These are phyloP conservation scores for Eubucco bourcierii DNA, from an alignment of 2,113 vertebrate genomes.

Conservation along the genomic window DNA sequence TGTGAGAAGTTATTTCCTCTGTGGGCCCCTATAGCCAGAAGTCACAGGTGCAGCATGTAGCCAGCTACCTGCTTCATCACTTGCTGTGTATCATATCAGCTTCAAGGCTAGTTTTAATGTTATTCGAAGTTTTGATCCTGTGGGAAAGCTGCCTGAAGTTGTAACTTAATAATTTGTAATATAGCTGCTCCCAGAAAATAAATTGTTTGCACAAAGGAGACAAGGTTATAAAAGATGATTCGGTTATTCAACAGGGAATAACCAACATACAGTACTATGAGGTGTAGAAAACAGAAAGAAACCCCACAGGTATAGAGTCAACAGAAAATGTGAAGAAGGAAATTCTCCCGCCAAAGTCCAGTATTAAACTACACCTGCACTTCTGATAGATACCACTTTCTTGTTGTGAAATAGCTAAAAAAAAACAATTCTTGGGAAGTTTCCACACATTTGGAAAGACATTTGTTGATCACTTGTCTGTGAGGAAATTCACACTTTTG, in stretches of 20 bases:
- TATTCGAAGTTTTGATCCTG: not conserved
- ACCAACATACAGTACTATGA: conserved; percentile 12
- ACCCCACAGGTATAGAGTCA: not conserved
- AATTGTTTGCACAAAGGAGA: conserved; percentile 47
- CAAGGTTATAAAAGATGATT: conserved; percentile 58
- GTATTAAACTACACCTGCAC: not conserved
- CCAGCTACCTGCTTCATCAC: not conserved
- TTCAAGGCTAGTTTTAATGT: not conserved
- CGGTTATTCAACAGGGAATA: conserved; percentile 24
- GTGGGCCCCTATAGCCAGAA: not conserved
- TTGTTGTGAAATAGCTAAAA: not conserved
- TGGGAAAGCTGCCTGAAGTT: conserved; percentile 14
- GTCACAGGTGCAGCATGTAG: accelerated
- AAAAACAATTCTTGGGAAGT: not conserved
- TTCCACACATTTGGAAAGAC: not conserved
- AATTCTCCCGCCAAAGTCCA: not conserved
- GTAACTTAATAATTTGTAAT: not conserved
- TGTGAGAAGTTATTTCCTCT: not conserved
- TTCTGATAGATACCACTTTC: not conserved
- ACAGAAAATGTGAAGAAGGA: not conserved
- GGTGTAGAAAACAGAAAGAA: conserved; percentile 31
- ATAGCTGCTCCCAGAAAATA: conserved; percentile 36
- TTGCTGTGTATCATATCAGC: not conserved
- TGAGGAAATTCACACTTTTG: not conserved
- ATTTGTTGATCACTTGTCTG: not conserved